Conservation (phyloP, 1,140 invertebrate species). For the Octopus sinensis region DNA sequence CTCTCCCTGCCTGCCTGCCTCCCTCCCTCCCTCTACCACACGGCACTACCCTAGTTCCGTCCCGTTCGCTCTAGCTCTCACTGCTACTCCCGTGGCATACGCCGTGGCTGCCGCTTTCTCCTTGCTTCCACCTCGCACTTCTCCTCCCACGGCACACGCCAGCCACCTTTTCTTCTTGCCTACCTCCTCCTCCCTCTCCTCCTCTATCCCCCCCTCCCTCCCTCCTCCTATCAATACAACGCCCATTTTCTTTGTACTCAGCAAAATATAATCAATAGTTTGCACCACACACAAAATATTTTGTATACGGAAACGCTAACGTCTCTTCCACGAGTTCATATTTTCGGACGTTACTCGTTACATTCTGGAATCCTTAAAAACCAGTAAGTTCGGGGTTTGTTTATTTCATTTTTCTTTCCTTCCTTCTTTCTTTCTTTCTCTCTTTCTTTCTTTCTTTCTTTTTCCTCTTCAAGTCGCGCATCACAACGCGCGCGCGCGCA, state of each 20-base stretch:
- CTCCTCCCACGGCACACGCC: background rate
- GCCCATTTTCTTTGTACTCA: slow-evolving; percentile 8
- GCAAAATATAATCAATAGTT: slow-evolving; percentile 12
- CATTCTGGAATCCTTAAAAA: slow-evolving; percentile 15
- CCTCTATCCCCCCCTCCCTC: background rate
- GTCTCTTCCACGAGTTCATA: background rate
- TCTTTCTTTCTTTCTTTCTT: background rate
- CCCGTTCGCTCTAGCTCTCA: background rate
- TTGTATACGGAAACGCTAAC: slow-evolving; percentile 9
- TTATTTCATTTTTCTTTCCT: background rate
- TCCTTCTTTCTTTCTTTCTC: background rate
- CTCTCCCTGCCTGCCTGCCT: too few species aligned
- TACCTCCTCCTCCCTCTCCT: background rate
- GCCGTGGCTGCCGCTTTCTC: background rate
- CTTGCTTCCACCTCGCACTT: background rate
- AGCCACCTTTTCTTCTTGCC: background rate
- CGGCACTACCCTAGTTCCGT: background rate
- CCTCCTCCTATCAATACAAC: background rate
- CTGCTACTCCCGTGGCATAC: background rate
- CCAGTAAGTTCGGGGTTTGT: background rate
- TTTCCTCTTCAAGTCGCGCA: background rate
- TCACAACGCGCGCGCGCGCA: too few species aligned
- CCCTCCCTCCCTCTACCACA: background rate
- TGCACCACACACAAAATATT: slow-evolving; percentile 7
- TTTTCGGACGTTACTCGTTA: slow-evolving; percentile 8